Evolutionary conservation across 2,888 invertebrate species (phyloP), one percentile per base, ranked within the genome.

Genomic region (Lithophane socia): DNA sequence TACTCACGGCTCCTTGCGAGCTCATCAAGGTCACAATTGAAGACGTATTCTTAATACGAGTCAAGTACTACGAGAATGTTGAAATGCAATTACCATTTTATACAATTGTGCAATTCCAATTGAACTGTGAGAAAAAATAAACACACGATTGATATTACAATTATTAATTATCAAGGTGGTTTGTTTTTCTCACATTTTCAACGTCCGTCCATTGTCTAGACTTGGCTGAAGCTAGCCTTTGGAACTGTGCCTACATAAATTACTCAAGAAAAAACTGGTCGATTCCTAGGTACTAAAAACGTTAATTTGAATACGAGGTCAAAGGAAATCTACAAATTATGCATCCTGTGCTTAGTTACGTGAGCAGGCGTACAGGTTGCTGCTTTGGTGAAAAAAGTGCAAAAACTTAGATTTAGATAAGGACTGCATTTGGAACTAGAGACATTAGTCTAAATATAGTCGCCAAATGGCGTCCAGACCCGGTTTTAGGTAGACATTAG

Each of bases 181-280:
- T 86, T 88, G 88, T 91, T 91, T 92, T 92, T 92, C 92, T 93
- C 93, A 93, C 93, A 94, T 93, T 92, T 91, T 89, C 87, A 88
- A 93, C 93, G 92, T 94, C 95, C 96, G 95, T 83, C 92, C 91
- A 95, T 96, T 95, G 95, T 95, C 88, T 91, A 88, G 80, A 67
- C 77, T 78, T 67, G 63, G 16, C 63, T 81, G 21, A 29, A 84
- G 82, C 64, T 73, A 82, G 84, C 83, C 88, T 89, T 89, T 88
- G 87, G 84, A 89, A 84, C 85, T 86, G 85, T 87, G 84, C 87
- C 86, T 88, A 87, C 88, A 88, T 89, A 87, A 88, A 87, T 86
- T 83, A 86, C 71, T 83, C 64, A 86, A 86, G 87, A 88, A 91
- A 91, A 92, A 92, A 91, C 80, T 86, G 68, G 79, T 86, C 75